A percentile compares a stretch with the other conserved stretches of the same genome.
phyloP scores from a whole-genome alignment of 2,113 vertebrate species.

The Otolemur garnettii region DNA sequence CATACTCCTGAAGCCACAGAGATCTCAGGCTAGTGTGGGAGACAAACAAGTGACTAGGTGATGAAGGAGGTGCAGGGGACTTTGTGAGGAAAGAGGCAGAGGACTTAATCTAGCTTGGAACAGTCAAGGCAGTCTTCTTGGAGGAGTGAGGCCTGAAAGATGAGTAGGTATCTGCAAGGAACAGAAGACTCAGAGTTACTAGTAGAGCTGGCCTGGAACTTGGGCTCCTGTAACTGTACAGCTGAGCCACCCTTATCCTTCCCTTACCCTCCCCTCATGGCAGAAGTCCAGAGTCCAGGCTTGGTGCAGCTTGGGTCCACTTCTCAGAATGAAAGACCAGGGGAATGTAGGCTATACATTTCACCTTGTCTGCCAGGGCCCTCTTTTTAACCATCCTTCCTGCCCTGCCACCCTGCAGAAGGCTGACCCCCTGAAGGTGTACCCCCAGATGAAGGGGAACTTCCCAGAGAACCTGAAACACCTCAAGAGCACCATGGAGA shows the following conservation, averaged over 20 bases:
- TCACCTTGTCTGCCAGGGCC: not conserved
- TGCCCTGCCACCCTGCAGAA: conserved; percentile 76
- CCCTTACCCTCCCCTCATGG: not conserved
- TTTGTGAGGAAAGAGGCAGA: conserved; percentile 3
- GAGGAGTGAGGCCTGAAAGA: not conserved
- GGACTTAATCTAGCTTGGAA: not conserved
- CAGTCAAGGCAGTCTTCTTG: not conserved
- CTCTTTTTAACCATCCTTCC: conserved; percentile 45
- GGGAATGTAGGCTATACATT: not conserved
- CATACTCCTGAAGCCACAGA: not conserved
- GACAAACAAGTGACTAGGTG: not conserved
- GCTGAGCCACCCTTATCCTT: too few relatives aligned
- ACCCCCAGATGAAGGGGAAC: conserved; percentile 89
- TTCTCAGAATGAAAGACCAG: not conserved
- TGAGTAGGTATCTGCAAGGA: not conserved
- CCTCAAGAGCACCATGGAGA: conserved; percentile 86
- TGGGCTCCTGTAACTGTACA: not conserved
- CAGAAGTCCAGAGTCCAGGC: not conserved
- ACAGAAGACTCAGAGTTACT: not conserved
- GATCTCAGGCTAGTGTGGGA: not conserved
- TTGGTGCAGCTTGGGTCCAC: not conserved
- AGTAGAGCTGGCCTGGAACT: not conserved
- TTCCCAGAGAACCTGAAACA: conserved; percentile 89
- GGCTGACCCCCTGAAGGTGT: conserved; percentile 83
- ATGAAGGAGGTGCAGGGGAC: not conserved